phyloP scores from a whole-genome alignment of 2,797 vertebrate species.

The Gymnothorax javanicus region DNA sequence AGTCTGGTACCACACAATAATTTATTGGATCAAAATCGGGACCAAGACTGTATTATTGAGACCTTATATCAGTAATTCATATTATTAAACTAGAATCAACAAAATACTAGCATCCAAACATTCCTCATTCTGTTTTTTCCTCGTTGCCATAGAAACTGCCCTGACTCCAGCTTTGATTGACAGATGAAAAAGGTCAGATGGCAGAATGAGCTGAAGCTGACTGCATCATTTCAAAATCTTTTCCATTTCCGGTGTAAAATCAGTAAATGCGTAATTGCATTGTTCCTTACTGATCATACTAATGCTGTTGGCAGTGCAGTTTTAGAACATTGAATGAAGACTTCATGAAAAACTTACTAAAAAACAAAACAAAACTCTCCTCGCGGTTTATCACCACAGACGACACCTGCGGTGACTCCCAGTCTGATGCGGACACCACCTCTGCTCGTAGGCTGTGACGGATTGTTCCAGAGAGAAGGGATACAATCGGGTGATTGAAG shows the following conservation, averaged over 20 bases:
- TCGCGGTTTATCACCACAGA: too few species aligned
- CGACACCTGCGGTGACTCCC: too few species aligned
- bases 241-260: too few species aligned
- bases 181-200: neutral
- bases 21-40: neutral
- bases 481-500: too few species aligned
- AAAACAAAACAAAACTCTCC: too few species aligned
- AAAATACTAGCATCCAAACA: neutral
- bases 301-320: too few species aligned
- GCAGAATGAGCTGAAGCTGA: neutral
- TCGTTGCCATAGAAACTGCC: neutral
- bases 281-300: too few species aligned
- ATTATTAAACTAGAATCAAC: neutral
- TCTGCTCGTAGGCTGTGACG: too few species aligned
- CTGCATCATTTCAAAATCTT: neutral
- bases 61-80: neutral
- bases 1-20: neutral
- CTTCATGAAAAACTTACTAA: too few species aligned
- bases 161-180: neutral
- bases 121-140: neutral
- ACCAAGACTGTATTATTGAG: neutral
- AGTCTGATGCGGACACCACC: too few species aligned
- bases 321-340: too few species aligned
- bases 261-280: too few species aligned
- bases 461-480: neutral